Conservation (phyloP, 92 coral and sea anemone genomes). For the Epizoanthus stellaris region DNA sequence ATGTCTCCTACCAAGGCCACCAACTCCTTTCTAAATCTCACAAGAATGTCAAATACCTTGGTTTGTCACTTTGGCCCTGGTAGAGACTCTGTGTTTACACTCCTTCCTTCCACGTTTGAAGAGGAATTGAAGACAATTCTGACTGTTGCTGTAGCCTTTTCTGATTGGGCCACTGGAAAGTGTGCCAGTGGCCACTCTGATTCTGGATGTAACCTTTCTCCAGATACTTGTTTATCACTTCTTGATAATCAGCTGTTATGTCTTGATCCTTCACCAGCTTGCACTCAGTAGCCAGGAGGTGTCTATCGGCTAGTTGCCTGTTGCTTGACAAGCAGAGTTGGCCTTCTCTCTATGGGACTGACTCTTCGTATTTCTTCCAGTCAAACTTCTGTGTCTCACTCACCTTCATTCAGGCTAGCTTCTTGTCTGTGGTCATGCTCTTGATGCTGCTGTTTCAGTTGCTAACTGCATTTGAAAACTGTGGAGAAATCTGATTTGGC, state of each 20-base stretch:
- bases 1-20: conserved; percentile 38
- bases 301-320: conserved; percentile 1
- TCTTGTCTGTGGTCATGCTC: background rate
- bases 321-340: background rate
- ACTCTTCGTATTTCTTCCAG: background rate
- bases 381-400: background rate
- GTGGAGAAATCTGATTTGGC: background rate
- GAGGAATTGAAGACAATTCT: background rate
- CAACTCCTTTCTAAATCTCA: conserved; percentile 5
- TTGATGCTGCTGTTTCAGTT: background rate
- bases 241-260: conserved; percentile 20
- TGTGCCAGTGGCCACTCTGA: conserved; percentile 23
- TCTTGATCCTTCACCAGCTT: conserved; percentile 30
- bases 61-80: too few relatives aligned
- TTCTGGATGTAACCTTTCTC: conserved; percentile 9
- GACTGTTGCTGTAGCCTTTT: background rate
- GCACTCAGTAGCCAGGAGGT: background rate
- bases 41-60: too few relatives aligned
- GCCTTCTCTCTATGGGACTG: background rate
- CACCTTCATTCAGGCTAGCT: background rate
- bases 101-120: too few relatives aligned
- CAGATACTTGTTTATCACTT: conserved; percentile 32
- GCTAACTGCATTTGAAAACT: background rate
- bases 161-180: conserved; percentile 26
- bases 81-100: too few relatives aligned